Conservation (phyloP, 2,797 vertebrate species). For the Furcifer pardalis region DNA sequence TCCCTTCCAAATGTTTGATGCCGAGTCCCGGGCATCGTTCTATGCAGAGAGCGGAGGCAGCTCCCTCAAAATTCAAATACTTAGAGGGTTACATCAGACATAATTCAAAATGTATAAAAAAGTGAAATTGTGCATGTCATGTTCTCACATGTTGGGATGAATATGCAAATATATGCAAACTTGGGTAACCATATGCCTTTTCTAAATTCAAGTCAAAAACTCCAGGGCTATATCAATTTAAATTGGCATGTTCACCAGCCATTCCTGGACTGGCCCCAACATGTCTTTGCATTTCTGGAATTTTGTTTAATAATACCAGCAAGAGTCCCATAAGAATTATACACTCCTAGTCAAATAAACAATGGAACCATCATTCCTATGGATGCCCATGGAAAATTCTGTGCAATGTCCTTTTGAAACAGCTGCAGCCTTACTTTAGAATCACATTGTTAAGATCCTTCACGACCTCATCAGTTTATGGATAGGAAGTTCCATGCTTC, state of each 20-base stretch:
- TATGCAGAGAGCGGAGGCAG: conserved; percentile 14
- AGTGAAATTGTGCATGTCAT: not conserved
- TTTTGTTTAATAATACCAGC: conserved; percentile 22
- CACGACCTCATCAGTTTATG: no score
- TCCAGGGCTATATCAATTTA: not conserved
- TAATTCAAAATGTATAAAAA: conserved; percentile 20
- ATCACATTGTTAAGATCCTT: not conserved
- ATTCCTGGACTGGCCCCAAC: conserved; percentile 19
- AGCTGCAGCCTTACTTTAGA: not conserved
- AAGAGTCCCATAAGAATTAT: accelerated
- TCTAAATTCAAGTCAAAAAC: not conserved
- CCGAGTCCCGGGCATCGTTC: conserved; percentile 48
- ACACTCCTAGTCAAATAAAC: not conserved
- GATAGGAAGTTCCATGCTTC: no score
- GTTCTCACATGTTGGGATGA: not conserved
- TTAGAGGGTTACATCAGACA: conserved; percentile 23
- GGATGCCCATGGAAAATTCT: not conserved
- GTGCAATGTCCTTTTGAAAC: not conserved
- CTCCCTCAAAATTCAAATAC: conserved; percentile 47
- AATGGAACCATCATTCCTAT: not conserved
- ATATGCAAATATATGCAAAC: not conserved
- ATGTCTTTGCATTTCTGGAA: conserved; percentile 15
- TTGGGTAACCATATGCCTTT: not conserved
- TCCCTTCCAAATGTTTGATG: conserved; percentile 59
- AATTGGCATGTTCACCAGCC: not conserved